These are phyloP conservation scores for Hypomecis punctinalis DNA, from an alignment of 2,888 invertebrate species.

Conservation along the genomic window DNA sequence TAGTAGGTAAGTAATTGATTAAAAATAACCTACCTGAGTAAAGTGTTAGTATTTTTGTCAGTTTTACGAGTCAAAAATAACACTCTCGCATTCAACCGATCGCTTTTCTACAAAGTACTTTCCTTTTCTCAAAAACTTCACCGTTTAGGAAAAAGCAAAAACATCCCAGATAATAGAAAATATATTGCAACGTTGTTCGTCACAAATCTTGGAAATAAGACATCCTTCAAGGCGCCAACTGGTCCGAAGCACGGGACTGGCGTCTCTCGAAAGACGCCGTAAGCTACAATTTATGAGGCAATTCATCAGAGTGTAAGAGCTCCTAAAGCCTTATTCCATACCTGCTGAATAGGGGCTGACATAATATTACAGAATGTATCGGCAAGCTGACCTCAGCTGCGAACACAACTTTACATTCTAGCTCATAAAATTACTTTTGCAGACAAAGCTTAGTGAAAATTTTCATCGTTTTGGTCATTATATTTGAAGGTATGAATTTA, in stretches of 20 bases:
- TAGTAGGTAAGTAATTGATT: no score
- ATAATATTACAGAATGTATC: slow-evolving; percentile 49
- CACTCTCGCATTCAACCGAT: no score
- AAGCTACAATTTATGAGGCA: slow-evolving; percentile 64
- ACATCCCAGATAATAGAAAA: no score
- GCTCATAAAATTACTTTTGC: slow-evolving; percentile 11
- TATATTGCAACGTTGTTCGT: neutral
- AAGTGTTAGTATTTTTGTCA: no score
- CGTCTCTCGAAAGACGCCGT: slow-evolving; percentile 54
- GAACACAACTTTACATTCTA: slow-evolving; percentile 26
- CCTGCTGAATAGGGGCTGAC: slow-evolving; percentile 49
- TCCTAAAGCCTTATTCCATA: slow-evolving; percentile 51
- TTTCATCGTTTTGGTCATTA: no score
- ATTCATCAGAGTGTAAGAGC: slow-evolving; percentile 64
- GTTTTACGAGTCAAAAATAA: no score
- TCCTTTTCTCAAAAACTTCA: no score
- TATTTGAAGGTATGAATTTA: no score
- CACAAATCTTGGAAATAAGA: slow-evolving; percentile 42
- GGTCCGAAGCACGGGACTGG: slow-evolving; percentile 47
- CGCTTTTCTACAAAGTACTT: no score
- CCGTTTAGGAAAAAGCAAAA: no score
- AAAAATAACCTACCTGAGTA: no score
- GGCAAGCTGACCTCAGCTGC: slow-evolving; percentile 45
- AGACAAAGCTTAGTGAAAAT: no score
- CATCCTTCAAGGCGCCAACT: slow-evolving; percentile 53